Evolutionary conservation across 1,140 invertebrate species (phyloP).

Genomic region (Nasonia giraulti): DNA sequence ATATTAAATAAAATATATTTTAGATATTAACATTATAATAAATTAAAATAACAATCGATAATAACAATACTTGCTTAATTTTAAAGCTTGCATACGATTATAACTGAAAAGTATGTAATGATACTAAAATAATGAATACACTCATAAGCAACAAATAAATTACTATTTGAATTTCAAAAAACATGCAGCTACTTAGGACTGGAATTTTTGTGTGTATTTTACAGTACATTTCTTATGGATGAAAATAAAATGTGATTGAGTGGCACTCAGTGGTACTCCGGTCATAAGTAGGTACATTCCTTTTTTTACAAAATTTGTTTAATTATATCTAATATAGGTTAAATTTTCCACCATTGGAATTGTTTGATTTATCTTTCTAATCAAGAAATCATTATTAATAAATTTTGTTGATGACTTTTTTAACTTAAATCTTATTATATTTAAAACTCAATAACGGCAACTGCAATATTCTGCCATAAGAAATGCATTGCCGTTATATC

Average conservation of each 20-base stretch:
- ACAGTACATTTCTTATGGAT: conserved; percentile 73
- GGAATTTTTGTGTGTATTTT: conserved; percentile 61
- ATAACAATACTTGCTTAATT: not conserved
- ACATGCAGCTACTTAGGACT: conserved; percentile 72
- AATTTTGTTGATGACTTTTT: conserved; percentile 12
- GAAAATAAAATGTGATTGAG: conserved; percentile 30
- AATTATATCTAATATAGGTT: conserved; percentile 23
- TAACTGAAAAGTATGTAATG: conserved; percentile 39
- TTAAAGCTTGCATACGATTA: conserved; percentile 8
- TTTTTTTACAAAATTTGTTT: conserved; percentile 40
- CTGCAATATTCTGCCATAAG: conserved; percentile 69
- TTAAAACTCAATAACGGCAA: conserved; percentile 56
- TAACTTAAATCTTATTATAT: conserved; percentile 15
- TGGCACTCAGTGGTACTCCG: conserved; percentile 56
- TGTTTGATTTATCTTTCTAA: conserved; percentile 51
- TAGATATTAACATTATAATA: not conserved
- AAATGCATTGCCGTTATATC: conserved; percentile 70
- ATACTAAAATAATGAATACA: conserved; percentile 39
- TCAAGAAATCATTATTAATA: not conserved
- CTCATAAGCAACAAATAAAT: conserved; percentile 49
- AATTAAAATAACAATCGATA: not conserved
- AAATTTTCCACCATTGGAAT: conserved; percentile 68
- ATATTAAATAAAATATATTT: not conserved
- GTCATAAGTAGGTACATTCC: conserved; percentile 70
- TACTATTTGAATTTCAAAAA: conserved; percentile 37